Conservation (phyloP, 2,797 vertebrate genomes). For the Girardinus metallicus region DNA sequence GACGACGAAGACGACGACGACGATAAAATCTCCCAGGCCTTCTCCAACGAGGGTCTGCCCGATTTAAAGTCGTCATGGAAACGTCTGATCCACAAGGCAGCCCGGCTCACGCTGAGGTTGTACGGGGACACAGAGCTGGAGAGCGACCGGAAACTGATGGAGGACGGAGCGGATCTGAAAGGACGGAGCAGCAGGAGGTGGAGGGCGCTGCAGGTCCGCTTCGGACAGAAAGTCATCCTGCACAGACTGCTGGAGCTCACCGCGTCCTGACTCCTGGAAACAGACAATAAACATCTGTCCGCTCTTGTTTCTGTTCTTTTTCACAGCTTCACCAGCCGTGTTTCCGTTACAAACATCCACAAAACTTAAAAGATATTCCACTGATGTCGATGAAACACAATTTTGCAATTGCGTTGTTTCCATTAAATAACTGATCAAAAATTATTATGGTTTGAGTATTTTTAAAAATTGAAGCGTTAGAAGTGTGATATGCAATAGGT, state of each 20-base stretch:
- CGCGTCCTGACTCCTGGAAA: conserved; percentile 14
- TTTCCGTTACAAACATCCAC: no score
- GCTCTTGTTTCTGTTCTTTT: neutral
- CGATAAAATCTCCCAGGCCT: conserved; percentile 61
- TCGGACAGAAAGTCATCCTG: conserved; percentile 91
- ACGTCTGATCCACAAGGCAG: conserved; percentile 79
- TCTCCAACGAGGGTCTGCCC: conserved; percentile 81
- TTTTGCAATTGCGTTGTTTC: no score
- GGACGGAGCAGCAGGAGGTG: conserved; percentile 82
- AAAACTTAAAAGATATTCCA: no score
- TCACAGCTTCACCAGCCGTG: neutral
- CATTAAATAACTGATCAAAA: neutral
- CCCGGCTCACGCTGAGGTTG: conserved; percentile 77
- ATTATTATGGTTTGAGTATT: neutral
- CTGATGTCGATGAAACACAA: no score
- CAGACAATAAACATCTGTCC: neutral
- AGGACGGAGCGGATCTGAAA: conserved; percentile 62
- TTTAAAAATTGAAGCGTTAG: neutral
- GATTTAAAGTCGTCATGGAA: conserved; percentile 82
- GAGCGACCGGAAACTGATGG: conserved; percentile 77
- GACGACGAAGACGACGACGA: conserved; percentile 81
- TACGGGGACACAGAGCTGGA: conserved; percentile 68
- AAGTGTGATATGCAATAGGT: neutral
- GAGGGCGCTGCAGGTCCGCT: conserved; percentile 88
- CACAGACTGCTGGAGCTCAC: conserved; percentile 83